A percentile compares a stretch with the other conserved stretches of the same genome.
phyloP scores from a whole-genome alignment of 1,140 invertebrate genomes.

The Anadara kagoshimensis region DNA sequence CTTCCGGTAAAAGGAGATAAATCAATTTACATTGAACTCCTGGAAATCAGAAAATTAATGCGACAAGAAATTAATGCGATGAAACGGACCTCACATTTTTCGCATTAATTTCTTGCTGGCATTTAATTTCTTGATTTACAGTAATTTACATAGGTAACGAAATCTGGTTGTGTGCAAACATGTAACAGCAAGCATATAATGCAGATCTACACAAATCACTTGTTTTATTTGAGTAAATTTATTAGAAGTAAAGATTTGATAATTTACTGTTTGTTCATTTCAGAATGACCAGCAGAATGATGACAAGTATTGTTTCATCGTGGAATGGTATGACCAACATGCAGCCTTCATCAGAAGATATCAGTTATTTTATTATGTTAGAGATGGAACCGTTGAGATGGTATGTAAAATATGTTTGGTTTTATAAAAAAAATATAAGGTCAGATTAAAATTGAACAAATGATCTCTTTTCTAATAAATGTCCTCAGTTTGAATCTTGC shows the following conservation, averaged over 20 bases:
- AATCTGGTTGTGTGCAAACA: too few relatives aligned
- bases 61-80: too few relatives aligned
- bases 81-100: too few relatives aligned
- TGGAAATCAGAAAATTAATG: too few relatives aligned
- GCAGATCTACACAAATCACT: not conserved
- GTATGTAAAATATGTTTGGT: conserved; percentile 46
- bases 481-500: too few relatives aligned
- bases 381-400: conserved; percentile 85
- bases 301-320: conserved; percentile 78
- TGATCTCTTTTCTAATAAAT: too few relatives aligned
- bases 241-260: not conserved
- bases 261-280: not conserved
- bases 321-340: conserved; percentile 88
- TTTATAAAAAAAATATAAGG: not conserved
- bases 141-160: too few relatives aligned
- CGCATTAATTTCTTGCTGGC: too few relatives aligned
- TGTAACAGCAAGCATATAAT: not conserved
- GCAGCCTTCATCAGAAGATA: conserved; percentile 83
- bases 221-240: not conserved
- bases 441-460: not conserved
- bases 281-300: conserved; percentile 48
- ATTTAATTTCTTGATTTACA: too few relatives aligned
- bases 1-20: too few relatives aligned
- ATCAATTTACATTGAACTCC: too few relatives aligned
- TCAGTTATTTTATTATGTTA: conserved; percentile 83